Evolutionary conservation across 2,113 vertebrate genomes (phyloP).

Genomic region (Tetrao urogallus): DNA sequence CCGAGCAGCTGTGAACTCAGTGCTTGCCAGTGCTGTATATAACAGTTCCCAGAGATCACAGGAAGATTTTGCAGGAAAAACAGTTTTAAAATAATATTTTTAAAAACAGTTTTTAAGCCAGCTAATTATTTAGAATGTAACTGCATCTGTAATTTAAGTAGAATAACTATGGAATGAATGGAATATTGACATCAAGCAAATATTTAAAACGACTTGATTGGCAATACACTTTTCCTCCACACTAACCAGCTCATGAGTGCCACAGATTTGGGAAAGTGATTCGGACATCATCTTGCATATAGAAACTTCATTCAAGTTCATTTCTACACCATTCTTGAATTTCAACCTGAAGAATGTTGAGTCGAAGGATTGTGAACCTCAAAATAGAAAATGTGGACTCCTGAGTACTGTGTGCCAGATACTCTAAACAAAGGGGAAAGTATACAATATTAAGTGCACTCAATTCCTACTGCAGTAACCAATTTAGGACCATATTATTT

Average conservation of each 20-base stretch:
- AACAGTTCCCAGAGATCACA: conserved; percentile 5
- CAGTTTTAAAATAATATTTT: conserved; percentile 39
- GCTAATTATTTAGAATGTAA: background rate
- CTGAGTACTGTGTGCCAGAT: background rate
- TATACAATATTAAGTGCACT: background rate
- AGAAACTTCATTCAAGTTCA: background rate
- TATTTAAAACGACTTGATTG: background rate
- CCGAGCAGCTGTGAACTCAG: conserved; percentile 18
- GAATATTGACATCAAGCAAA: conserved; percentile 8
- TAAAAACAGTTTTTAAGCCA: background rate
- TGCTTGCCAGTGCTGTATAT: conserved; percentile 37
- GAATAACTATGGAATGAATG: background rate
- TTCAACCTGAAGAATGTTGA: background rate
- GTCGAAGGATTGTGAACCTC: background rate
- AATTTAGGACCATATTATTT: background rate
- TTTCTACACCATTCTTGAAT: background rate
- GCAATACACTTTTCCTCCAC: background rate
- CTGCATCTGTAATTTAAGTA: conserved; percentile 7
- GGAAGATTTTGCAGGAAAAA: conserved; percentile 8
- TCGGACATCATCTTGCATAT: background rate
- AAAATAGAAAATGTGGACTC: background rate
- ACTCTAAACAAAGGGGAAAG: background rate
- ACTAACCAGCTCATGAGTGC: background rate
- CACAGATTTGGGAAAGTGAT: background rate
- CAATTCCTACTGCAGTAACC: background rate